These are phyloP conservation scores for Caenorhabditis sinica DNA, from an alignment of 2,888 invertebrate species.

Conservation along the genomic window DNA sequence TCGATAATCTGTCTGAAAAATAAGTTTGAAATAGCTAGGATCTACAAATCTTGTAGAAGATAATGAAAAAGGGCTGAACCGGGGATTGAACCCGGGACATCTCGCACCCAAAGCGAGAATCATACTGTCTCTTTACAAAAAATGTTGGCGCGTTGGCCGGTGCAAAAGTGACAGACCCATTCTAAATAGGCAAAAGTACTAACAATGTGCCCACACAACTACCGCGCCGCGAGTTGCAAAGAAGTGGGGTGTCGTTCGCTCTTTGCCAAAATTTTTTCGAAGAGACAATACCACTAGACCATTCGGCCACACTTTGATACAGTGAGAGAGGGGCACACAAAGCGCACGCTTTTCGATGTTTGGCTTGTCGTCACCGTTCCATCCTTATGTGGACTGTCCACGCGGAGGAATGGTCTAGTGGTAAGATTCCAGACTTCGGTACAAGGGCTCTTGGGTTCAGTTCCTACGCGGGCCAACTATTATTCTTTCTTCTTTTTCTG, in stretches of 20 bases:
- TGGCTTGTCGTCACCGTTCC: background rate
- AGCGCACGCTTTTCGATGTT: background rate
- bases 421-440: slow-evolving; percentile 84
- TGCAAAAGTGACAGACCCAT: too few species aligned
- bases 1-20: slow-evolving; percentile 72
- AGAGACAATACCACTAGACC: slow-evolving; percentile 84
- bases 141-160: too few species aligned
- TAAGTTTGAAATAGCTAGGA: too few species aligned
- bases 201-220: too few species aligned
- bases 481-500: slow-evolving; percentile 7
- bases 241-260: too few species aligned
- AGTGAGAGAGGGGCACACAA: background rate
- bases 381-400: too few species aligned
- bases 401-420: slow-evolving; percentile 82
- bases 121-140: too few species aligned
- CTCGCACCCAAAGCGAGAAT: slow-evolving; percentile 84
- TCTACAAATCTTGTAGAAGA: too few species aligned
- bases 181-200: too few species aligned
- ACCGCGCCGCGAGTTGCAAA: too few species aligned
- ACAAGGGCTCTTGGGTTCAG: slow-evolving; percentile 84
- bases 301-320: slow-evolving; percentile 66
- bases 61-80: slow-evolving; percentile 71
- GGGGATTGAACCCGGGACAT: slow-evolving; percentile 83
- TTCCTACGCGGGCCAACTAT: slow-evolving; percentile 74
- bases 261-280: too few species aligned